Evolutionary conservation across 2,797 vertebrate species (phyloP), one percentile per base, ranked within the genome.

Genomic region (Myotis myotis): DNA sequence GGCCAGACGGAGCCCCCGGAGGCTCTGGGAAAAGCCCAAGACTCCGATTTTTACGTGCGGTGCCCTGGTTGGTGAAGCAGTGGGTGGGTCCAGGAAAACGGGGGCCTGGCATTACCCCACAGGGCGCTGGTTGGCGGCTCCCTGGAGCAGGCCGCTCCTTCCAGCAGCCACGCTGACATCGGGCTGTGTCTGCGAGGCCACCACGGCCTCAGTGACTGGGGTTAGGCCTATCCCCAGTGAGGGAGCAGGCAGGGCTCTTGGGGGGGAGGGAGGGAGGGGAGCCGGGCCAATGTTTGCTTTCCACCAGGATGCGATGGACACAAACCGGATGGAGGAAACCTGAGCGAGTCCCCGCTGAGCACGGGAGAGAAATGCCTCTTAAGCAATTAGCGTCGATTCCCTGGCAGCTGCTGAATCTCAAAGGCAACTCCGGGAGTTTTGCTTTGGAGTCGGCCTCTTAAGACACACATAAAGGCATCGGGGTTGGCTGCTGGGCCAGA

Each of bases 361-460:
- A 19, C 5, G 60, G 22, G 51, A 47, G 33, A 55, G 91, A 93
- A 33, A 76, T 23, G 30, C 79, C 78, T 92, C 81, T 80, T 75
- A 22, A 83, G 78, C 62, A 76, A 86, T 89, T 51, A 72, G n/a
- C 57, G 41, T 83, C 76, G n/a, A 94, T 38, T 44, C 41, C 28
- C 41, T 71, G 79, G 49, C 51, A 84, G 57, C 74, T 87, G 82
- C 44, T 83, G 30, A 41, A 53, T 94, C 93, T 78, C 74, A 70
- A 80, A 89, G 85, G 74, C 64, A 36, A 57, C 79, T 76, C 84
- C 30, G 51, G 38, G 51, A 64, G 49, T 36, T 89, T 8, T 33
- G 68, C 47, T 64, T 93, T 86, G 85, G 49, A 92, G 71, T 44
- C 36, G 25, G 64, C 66, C 51, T 75, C 41, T 49, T 5, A 87